A percentile compares a stretch with the other conserved stretches of the same genome.
Evolutionary conservation across 2,797 vertebrate genomes (phyloP).

Genomic region (Syndactyla subalaris): DNA sequence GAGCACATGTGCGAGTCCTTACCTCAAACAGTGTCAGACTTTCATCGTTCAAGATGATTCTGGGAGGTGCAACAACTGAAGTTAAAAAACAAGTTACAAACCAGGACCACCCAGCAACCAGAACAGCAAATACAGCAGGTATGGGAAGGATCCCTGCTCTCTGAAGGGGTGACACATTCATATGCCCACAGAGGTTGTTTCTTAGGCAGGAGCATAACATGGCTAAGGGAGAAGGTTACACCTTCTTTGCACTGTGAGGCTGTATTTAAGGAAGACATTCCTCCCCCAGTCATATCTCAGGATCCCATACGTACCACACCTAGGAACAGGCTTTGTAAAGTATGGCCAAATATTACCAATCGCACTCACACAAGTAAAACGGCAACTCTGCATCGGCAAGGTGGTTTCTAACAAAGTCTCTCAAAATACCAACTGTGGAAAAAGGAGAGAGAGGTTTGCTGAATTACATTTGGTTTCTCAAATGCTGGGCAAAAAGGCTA

Average conservation of each 20-base stretch:
- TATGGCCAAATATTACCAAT: background rate
- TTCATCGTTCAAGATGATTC: conserved; percentile 72
- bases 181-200: background rate
- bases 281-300: background rate
- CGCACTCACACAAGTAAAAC: conserved; percentile 93
- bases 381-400: conserved; percentile 84
- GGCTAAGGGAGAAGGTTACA: background rate
- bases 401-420: conserved; percentile 86
- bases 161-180: background rate
- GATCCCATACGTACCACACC: background rate
- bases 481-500: background rate
- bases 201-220: background rate
- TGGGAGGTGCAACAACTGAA: conserved; percentile 81
- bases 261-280: background rate
- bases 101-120: conserved; percentile 43
- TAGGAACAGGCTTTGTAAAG: background rate
- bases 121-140: conserved; percentile 4
- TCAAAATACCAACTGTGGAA: conserved; percentile 85
- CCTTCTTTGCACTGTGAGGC: background rate
- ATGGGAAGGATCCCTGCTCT: background rate
- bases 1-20: background rate
- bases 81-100: conserved; percentile 67
- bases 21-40: conserved; percentile 80
- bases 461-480: background rate
- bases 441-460: conserved; percentile 4